Conservation (phyloP, 2,113 vertebrate genomes). For the Apodemus sylvaticus region DNA sequence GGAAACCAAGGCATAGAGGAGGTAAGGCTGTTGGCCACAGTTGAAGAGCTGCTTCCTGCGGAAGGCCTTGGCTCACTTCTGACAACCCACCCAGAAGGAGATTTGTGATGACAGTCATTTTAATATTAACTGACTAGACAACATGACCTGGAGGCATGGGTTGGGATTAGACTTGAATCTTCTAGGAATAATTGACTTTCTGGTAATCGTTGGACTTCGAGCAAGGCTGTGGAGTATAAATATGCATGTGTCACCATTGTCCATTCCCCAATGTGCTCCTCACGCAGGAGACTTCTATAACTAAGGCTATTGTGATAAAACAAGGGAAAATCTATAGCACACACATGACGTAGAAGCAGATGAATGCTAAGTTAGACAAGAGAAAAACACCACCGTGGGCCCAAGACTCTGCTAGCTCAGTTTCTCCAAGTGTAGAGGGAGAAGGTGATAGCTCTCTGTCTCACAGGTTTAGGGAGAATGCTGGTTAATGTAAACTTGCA, state of each 20-base stretch:
- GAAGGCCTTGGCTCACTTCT: background rate
- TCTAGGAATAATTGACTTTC: background rate
- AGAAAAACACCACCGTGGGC: constrained; percentile 6
- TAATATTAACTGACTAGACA: background rate
- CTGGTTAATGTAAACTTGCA: background rate
- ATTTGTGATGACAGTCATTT: background rate
- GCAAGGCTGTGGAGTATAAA: background rate
- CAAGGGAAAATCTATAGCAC: background rate
- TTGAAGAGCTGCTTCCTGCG: background rate
- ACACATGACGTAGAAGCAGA: constrained; percentile 16
- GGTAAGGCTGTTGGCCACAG: background rate
- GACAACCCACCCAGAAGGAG: background rate
- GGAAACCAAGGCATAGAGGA: background rate
- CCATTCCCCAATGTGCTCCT: background rate
- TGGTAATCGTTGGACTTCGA: background rate
- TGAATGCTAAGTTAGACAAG: constrained; percentile 21
- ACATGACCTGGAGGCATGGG: background rate
- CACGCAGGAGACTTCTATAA: background rate
- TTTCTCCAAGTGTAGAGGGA: background rate
- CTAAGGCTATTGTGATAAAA: background rate
- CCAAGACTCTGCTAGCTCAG: background rate
- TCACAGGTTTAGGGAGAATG: background rate
- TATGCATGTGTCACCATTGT: background rate
- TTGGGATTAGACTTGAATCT: background rate
- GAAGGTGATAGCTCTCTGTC: background rate